Evolutionary conservation across 2,888 invertebrate genomes (phyloP), one percentile per base, ranked within the genome.

Genomic region (Hypolimnas misippus): DNA sequence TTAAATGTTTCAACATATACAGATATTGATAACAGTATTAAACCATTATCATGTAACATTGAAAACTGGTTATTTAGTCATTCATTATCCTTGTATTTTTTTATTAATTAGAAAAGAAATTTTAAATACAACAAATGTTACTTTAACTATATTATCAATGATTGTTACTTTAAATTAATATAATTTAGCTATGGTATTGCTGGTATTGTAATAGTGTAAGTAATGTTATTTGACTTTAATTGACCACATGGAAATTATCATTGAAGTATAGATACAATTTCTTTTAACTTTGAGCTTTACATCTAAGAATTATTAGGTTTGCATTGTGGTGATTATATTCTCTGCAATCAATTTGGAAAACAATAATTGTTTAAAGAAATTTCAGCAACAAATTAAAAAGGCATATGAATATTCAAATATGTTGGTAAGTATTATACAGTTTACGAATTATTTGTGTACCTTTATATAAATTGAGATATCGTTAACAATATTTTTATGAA

Each of bases 1-100:
- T 64, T 76, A 79, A 79, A 78, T 78, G 74, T 78, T 84, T 82
- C 86, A 84, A 87, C 84, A 89, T 89, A 86, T 88, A 89, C 87
- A 89, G 80, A 88, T 76, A 46, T 21, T 46, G 12, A 46, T 46
- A 10, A 44, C 17, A 59, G 19, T 49, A 46, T 33, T 57, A 50
- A n/a, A 38, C 35, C 35, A n/a, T 49, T 33, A 56, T 62, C 46
- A 25, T 54, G 38, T 21, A n/a, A n/a, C n/a, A 53, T 12, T 16
- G 19, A 29, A 42, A 35, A 33, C 25, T 54, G 21, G 16, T 54
- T n/a, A 29, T 29, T 25, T 42, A 33, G n/a, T 40, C 1, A 3
- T 42, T 25, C 0, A 19, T 44, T 19, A 44, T 19, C 44, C 44
- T 44, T 12, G 3, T 12, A 3, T 8, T 31, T 1, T 7, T 10